A percentile compares a stretch with the other conserved stretches of the same genome.
Evolutionary conservation across 1,140 invertebrate genomes (phyloP).

Genomic region (Adoxophyes honmai): DNA sequence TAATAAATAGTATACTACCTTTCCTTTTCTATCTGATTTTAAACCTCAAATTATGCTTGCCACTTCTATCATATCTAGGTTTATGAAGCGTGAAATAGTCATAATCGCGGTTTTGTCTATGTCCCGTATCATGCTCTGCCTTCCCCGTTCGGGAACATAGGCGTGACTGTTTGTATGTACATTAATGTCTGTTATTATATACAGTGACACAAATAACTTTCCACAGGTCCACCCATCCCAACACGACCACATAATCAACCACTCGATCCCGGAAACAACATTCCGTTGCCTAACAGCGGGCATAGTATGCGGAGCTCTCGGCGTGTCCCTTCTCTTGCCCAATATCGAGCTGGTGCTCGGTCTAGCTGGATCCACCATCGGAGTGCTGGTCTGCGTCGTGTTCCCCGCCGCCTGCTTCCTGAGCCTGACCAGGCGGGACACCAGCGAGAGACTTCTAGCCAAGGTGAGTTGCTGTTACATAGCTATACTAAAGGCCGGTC

Average conservation of each 20-base stretch:
- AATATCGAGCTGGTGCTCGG: conserved; percentile 96
- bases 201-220: too few species aligned
- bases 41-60: too few species aligned
- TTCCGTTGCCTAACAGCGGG: conserved; percentile 88
- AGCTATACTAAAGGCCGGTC: too few species aligned
- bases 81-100: too few species aligned
- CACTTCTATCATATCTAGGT: too few species aligned
- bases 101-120: too few species aligned
- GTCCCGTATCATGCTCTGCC: too few species aligned
- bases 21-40: too few species aligned
- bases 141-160: too few species aligned
- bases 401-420: conserved; percentile 91
- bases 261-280: conserved; percentile 85
- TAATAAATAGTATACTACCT: too few species aligned
- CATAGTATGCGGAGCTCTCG: conserved; percentile 86
- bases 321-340: conserved; percentile 87
- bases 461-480: conserved; percentile 77
- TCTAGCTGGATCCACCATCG: conserved; percentile 95
- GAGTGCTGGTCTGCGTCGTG: conserved; percentile 95
- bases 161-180: too few species aligned
- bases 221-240: conserved; percentile 56
- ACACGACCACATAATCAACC: conserved; percentile 64
- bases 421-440: conserved; percentile 84
- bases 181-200: too few species aligned
- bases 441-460: conserved; percentile 84